Conservation (phyloP, 2,888 invertebrate species). For the Dasysyrphus albostriatus region DNA sequence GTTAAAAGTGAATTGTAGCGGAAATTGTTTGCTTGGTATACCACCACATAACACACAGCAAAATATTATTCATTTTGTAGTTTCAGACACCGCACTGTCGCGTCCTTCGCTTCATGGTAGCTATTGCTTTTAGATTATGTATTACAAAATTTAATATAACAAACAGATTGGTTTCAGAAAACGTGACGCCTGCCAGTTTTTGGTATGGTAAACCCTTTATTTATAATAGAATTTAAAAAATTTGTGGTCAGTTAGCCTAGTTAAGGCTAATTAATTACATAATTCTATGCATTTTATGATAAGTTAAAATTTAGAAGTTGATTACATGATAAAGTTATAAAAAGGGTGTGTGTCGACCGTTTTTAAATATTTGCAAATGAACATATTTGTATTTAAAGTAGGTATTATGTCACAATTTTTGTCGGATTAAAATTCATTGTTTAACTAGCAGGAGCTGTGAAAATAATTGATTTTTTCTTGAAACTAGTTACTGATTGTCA, state of each 20-base stretch:
- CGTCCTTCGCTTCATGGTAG: not conserved
- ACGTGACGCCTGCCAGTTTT: constrained; percentile 29
- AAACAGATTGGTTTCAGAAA: constrained; percentile 6
- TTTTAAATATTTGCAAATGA: not conserved
- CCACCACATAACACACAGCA: constrained; percentile 6
- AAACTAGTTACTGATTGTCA: too few relatives aligned
- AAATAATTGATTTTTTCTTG: too few relatives aligned
- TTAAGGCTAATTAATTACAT: constrained; percentile 6
- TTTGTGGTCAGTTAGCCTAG: constrained; percentile 19
- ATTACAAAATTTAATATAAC: constrained; percentile 13
- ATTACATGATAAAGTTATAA: not conserved
- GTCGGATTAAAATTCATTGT: not conserved
- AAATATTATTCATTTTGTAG: constrained; percentile 10
- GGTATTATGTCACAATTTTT: too few relatives aligned
- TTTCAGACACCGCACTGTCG: not conserved
- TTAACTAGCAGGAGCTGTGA: too few relatives aligned
- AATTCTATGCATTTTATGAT: not conserved
- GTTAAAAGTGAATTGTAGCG: constrained; percentile 16
- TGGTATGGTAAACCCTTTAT: constrained; percentile 23
- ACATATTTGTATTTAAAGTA: too few relatives aligned
- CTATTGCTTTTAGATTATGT: constrained; percentile 13
- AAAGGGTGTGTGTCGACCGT: not conserved
- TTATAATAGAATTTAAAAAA: not conserved
- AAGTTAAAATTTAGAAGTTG: constrained; percentile 9
- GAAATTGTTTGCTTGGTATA: constrained; percentile 23